Percentiles rank a stretch among this genome's conserved stretches.
phyloP scores from a whole-genome alignment of 1,140 invertebrate species.

The Formica exsecta region DNA sequence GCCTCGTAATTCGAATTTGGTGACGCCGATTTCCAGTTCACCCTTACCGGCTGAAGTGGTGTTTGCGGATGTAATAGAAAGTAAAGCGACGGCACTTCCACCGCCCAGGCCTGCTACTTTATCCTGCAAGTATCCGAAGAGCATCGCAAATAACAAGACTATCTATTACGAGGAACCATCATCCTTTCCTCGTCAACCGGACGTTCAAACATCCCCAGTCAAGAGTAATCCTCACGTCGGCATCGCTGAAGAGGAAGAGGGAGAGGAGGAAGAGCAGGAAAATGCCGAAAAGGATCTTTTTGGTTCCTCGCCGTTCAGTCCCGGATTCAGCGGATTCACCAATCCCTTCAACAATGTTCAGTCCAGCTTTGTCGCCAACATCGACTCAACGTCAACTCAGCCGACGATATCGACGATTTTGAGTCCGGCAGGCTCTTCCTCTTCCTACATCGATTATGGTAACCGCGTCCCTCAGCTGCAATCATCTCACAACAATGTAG shows the following conservation, averaged over 20 bases:
- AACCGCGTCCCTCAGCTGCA: conserved; percentile 16
- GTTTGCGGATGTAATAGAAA: not conserved
- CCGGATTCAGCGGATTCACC: conserved; percentile 73
- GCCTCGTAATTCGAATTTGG: conserved; percentile 72
- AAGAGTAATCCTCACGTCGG: not conserved
- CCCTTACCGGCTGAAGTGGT: not conserved
- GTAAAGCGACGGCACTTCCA: not conserved
- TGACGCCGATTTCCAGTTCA: conserved; percentile 48
- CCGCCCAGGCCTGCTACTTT: not conserved
- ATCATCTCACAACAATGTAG: not conserved
- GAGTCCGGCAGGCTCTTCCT: conserved; percentile 33
- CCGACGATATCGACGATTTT: conserved; percentile 19
- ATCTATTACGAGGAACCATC: not conserved
- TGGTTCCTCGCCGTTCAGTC: conserved; percentile 87
- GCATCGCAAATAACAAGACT: not conserved
- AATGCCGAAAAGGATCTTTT: conserved; percentile 85
- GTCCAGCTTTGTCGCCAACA: conserved; percentile 42
- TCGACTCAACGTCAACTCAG: not conserved
- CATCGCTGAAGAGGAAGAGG: not conserved
- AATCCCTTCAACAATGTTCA: conserved; percentile 80
- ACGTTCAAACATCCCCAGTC: not conserved
- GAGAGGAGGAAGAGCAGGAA: conserved; percentile 12
- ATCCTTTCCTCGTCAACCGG: not conserved
- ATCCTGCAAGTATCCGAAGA: conserved; percentile 46
- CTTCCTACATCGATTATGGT: conserved; percentile 25